Percentiles rank a stretch among this genome's conserved stretches.
Evolutionary conservation across 2,888 invertebrate species (phyloP).

Genomic region (Eupithecia pulchellata): DNA sequence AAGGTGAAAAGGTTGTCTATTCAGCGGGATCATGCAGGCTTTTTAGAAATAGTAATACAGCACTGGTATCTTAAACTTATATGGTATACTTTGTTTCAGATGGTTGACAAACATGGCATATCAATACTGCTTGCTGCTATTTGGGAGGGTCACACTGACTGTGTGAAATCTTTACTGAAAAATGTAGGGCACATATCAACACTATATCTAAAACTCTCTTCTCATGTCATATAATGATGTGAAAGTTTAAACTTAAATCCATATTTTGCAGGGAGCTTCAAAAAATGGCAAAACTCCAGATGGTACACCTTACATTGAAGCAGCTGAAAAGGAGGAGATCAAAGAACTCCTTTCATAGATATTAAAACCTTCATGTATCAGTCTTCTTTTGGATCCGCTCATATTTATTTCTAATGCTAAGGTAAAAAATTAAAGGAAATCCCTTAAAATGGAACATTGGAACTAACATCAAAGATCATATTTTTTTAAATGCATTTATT

Average conservation of each 20-base stretch:
- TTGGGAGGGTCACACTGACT: conserved; percentile 97
- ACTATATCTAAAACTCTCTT: background rate
- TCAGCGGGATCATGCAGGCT: too few species aligned
- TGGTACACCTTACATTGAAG: conserved; percentile 93
- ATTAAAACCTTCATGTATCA: conserved; percentile 41
- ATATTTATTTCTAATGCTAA: conserved; percentile 69
- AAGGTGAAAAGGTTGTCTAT: too few species aligned
- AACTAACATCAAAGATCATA: conserved; percentile 64
- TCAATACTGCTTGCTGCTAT: conserved; percentile 97
- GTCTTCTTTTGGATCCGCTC: conserved; percentile 56
- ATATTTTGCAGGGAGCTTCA: conserved; percentile 89
- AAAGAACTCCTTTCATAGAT: conserved; percentile 87
- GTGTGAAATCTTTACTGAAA: conserved; percentile 94
- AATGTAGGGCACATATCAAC: conserved; percentile 87
- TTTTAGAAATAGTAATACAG: too few species aligned
- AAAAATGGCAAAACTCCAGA: conserved; percentile 94
- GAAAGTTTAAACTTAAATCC: background rate
- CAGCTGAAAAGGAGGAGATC: conserved; percentile 96
- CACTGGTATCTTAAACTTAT: background rate
- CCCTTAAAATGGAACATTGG: conserved; percentile 63
- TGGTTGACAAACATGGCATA: conserved; percentile 97
- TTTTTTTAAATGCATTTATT: conserved; percentile 84
- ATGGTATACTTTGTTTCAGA: conserved; percentile 85
- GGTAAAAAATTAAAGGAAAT: too few species aligned
- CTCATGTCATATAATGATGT: background rate